Conservation (phyloP, 2,113 vertebrate species). For the Cinclus mexicanus region DNA sequence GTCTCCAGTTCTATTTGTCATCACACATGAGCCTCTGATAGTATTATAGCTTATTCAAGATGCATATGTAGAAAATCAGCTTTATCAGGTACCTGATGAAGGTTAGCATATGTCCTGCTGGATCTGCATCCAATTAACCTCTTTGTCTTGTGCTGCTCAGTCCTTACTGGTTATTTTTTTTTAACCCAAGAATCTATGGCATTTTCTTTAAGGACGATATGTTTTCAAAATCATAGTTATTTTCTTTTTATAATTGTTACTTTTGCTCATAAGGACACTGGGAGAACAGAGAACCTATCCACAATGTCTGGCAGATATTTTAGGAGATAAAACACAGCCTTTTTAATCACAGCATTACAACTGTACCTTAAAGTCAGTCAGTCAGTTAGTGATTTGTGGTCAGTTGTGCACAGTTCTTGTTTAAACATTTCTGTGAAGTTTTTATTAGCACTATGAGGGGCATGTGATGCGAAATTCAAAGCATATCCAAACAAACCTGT, state of each 20-base stretch:
- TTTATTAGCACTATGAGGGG: neutral
- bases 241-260: neutral
- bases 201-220: neutral
- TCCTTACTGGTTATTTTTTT: neutral
- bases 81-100: neutral
- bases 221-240: neutral
- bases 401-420: neutral
- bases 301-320: neutral
- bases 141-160: neutral
- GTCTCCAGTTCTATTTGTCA: neutral
- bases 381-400: neutral
- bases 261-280: neutral
- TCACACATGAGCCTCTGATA: neutral
- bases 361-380: neutral
- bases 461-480: neutral
- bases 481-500: neutral
- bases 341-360: neutral
- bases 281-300: neutral
- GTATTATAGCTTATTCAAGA: neutral
- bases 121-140: neutral
- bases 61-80: neutral
- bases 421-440: neutral
- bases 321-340: neutral
- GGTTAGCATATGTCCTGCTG: neutral
- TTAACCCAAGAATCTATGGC: fast-evolving